These are phyloP conservation scores for Venturia canescens DNA, from an alignment of 1,140 invertebrate species.

Conservation along the genomic window DNA sequence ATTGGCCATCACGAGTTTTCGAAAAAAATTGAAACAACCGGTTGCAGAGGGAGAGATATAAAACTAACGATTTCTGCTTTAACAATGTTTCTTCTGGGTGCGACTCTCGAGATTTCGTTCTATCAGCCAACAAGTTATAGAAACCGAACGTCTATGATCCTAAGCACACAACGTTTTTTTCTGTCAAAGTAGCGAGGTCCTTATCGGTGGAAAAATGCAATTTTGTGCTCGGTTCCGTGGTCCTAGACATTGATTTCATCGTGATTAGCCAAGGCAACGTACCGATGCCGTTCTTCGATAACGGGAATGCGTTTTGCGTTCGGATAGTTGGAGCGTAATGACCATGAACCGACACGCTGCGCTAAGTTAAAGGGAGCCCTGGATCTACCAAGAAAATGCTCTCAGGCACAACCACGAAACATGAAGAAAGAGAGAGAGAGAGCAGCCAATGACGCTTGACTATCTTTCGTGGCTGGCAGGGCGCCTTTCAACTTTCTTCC, in stretches of 20 bases:
- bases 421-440: neutral
- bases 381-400: slow-evolving; percentile 2
- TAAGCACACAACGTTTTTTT: too few relatives aligned
- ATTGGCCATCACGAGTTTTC: too few relatives aligned
- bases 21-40: too few relatives aligned
- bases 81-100: too few relatives aligned
- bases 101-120: too few relatives aligned
- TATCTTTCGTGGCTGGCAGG: neutral
- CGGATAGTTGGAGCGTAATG: slow-evolving; percentile 4
- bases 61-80: too few relatives aligned
- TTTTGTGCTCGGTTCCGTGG: too few relatives aligned
- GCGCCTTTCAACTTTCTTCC: neutral
- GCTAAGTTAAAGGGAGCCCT: neutral
- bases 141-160: too few relatives aligned
- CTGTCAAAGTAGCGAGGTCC: too few relatives aligned
- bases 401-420: neutral
- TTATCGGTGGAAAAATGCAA: too few relatives aligned
- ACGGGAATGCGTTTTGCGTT: neutral
- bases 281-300: neutral
- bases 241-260: neutral
- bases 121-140: too few relatives aligned
- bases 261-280: neutral
- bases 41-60: too few relatives aligned
- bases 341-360: slow-evolving; percentile 4
- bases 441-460: slow-evolving; percentile 18